These are phyloP conservation scores for Ophion ellenae DNA, from an alignment of 2,888 invertebrate species.

Conservation along the genomic window DNA sequence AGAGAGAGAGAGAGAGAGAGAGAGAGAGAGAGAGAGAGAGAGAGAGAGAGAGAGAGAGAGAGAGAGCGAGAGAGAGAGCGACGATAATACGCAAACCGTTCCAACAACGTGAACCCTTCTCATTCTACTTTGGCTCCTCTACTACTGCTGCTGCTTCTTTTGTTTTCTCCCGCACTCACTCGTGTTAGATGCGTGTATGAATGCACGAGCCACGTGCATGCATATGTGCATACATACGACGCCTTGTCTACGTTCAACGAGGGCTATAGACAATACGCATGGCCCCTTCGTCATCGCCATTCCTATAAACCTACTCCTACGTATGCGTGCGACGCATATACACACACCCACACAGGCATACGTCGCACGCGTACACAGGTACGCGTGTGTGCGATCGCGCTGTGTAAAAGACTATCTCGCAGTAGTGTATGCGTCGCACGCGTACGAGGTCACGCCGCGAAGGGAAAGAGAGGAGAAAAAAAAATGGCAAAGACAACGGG, in stretches of 20 bases:
- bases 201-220: neutral
- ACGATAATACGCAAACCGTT: constrained; percentile 57
- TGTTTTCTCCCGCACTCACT: constrained; percentile 21
- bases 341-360: neutral
- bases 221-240: neutral
- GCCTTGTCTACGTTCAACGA: constrained; percentile 45
- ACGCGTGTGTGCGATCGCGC: too few species aligned
- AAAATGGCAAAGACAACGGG: constrained; percentile 33
- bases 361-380: neutral
- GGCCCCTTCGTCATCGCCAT: constrained; percentile 37
- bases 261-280: constrained; percentile 51
- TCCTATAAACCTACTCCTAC: neutral
- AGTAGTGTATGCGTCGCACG: constrained; percentile 48
- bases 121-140: constrained; percentile 41
- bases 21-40: neutral
- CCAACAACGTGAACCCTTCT: constrained; percentile 53
- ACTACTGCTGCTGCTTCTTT: constrained; percentile 35
- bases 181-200: neutral
- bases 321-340: neutral
- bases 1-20: neutral
- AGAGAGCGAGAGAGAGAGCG: neutral
- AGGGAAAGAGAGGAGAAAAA: constrained; percentile 10
- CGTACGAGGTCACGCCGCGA: constrained; percentile 51
- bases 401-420: neutral
- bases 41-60: neutral